Evolutionary conservation across 1,140 invertebrate genomes (phyloP).

Genomic region (Papilio helenus): DNA sequence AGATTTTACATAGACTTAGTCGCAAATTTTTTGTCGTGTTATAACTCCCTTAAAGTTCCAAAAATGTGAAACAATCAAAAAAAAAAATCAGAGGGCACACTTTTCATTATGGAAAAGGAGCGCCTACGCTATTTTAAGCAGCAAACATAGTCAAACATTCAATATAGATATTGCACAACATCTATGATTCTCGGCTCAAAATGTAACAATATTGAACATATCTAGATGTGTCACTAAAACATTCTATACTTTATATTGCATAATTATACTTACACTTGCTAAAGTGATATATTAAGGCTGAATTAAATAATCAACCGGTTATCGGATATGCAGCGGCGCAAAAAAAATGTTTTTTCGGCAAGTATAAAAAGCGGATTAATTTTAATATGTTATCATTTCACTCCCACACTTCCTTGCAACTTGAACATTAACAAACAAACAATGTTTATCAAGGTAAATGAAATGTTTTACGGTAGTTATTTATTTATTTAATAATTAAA

Average conservation of each 20-base stretch:
- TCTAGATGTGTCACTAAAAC: neutral
- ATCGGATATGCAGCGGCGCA: neutral
- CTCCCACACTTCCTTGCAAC: neutral
- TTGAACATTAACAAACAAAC: constrained; percentile 14
- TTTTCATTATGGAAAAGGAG: neutral
- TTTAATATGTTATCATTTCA: constrained; percentile 8
- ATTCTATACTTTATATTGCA: neutral
- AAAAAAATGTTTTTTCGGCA: neutral
- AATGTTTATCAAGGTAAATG: constrained; percentile 30
- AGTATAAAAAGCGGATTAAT: constrained; percentile 15
- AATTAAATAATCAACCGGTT: constrained; percentile 3
- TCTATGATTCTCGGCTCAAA: neutral
- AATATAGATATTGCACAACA: neutral
- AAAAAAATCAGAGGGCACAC: neutral
- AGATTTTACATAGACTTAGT: too few species aligned
- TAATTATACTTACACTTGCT: neutral
- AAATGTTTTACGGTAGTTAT: neutral
- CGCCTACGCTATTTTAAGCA: neutral
- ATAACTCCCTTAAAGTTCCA: too few species aligned
- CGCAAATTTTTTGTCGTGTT: too few species aligned
- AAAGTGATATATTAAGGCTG: neutral
- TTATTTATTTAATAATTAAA: too few species aligned
- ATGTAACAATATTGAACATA: neutral
- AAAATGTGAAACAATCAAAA: too few species aligned
- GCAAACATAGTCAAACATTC: constrained; percentile 2